Evolutionary conservation across 2,888 invertebrate genomes (phyloP).

Genomic region (Noctuana brunneofusca): DNA sequence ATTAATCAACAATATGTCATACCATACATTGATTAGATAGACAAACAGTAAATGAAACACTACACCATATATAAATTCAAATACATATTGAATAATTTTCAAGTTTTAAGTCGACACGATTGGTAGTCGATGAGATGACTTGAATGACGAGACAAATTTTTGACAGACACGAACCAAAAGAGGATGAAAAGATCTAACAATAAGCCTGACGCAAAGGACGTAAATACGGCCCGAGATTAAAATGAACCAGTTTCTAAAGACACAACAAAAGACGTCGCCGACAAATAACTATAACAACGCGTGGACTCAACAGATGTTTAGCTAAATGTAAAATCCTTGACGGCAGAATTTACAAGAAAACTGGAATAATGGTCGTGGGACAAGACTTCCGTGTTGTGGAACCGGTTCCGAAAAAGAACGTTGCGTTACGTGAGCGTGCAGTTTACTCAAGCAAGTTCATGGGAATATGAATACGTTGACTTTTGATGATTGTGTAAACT

Average conservation of each 20-base stretch:
- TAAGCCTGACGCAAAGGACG: constrained; percentile 22
- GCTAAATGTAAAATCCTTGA: constrained; percentile 24
- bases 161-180: constrained; percentile 10
- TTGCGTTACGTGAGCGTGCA: constrained; percentile 4
- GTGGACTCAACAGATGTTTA: constrained; percentile 59
- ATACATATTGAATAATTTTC: too few relatives aligned
- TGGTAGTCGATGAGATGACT: too few relatives aligned
- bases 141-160: neutral
- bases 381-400: constrained; percentile 66
- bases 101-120: too few relatives aligned
- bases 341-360: constrained; percentile 57
- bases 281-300: constrained; percentile 49
- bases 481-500: neutral
- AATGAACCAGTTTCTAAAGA: constrained; percentile 37
- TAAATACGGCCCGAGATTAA: constrained; percentile 30
- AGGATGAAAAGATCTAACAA: constrained; percentile 6
- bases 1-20: neutral
- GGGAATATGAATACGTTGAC: constrained; percentile 10
- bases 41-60: too few relatives aligned
- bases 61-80: too few relatives aligned
- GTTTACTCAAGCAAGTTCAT: constrained; percentile 20
- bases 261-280: constrained; percentile 50
- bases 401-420: constrained; percentile 56
- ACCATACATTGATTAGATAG: neutral
- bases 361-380: constrained; percentile 66